Percentiles rank a stretch among this genome's conserved stretches.
phyloP scores from a whole-genome alignment of 2,888 invertebrate genomes.

The Epinotia ramella region DNA sequence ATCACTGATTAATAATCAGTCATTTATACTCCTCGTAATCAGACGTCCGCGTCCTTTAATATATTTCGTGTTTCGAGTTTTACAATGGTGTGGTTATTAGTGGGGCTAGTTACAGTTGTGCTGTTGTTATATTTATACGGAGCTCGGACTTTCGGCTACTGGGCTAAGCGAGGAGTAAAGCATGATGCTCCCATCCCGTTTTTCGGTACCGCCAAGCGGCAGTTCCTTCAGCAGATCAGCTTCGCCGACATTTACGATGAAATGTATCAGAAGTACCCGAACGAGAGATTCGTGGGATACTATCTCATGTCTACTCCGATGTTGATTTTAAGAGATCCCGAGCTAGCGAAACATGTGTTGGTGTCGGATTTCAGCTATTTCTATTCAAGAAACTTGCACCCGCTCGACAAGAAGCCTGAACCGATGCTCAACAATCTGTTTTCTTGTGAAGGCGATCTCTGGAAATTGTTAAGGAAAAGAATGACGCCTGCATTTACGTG shows the following conservation, averaged over 20 bases:
- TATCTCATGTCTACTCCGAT: constrained; percentile 19
- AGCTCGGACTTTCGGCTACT: constrained; percentile 62
- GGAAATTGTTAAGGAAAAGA: constrained; percentile 47
- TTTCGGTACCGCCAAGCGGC: constrained; percentile 58
- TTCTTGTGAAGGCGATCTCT: constrained; percentile 46
- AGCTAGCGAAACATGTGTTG: constrained; percentile 24
- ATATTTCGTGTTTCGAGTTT: not conserved
- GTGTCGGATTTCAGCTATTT: constrained; percentile 22
- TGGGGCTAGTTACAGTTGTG: constrained; percentile 31
- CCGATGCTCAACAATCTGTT: constrained; percentile 47
- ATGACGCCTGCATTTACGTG: constrained; percentile 46
- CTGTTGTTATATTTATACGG: constrained; percentile 58
- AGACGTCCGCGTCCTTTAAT: no score
- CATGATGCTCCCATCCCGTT: constrained; percentile 61
- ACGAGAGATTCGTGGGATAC: constrained; percentile 63
- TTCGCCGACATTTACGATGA: constrained; percentile 58
- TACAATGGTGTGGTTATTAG: constrained; percentile 14
- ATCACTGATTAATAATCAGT: no score
- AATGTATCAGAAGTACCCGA: constrained; percentile 63
- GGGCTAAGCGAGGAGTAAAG: constrained; percentile 60
- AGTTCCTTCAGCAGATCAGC: constrained; percentile 55
- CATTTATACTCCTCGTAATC: no score
- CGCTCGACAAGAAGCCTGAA: constrained; percentile 29
- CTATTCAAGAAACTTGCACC: constrained; percentile 20
- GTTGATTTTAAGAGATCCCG: constrained; percentile 13